Percentiles rank a stretch among this genome's conserved stretches.
These are phyloP conservation scores for Cheilosia soror DNA, from an alignment of 2,888 invertebrate genomes.

Conservation along the genomic window DNA sequence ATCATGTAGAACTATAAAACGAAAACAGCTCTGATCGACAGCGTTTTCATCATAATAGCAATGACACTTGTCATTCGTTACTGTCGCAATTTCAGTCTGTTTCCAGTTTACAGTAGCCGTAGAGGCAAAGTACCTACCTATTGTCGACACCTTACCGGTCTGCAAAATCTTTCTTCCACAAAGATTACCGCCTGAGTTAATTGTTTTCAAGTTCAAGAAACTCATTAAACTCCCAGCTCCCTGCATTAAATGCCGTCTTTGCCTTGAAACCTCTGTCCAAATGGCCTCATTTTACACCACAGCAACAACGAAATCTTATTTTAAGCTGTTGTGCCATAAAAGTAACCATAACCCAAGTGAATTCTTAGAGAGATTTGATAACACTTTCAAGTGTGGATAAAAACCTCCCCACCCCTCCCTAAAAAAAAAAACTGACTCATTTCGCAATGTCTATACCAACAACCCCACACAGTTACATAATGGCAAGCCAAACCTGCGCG, in stretches of 20 bases:
- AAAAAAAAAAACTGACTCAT: conserved; percentile 32
- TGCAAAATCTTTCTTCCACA: too few species aligned
- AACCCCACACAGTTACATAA: conserved; percentile 14
- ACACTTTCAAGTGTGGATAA: background rate
- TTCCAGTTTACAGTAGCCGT: too few species aligned
- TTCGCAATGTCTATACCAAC: conserved; percentile 30
- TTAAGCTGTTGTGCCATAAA: conserved; percentile 39
- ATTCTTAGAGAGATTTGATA: conserved; percentile 47
- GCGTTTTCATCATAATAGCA: too few species aligned
- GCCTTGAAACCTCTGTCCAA: conserved; percentile 30
- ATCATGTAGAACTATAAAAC: too few species aligned
- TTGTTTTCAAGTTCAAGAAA: conserved; percentile 28
- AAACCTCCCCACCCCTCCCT: background rate
- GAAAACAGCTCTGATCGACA: too few species aligned
- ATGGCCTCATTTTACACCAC: conserved; percentile 5
- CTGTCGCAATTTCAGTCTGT: too few species aligned
- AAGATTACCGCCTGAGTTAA: too few species aligned
- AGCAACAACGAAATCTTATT: conserved; percentile 32
- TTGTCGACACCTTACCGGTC: background rate
- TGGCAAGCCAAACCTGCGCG: conserved; percentile 4
- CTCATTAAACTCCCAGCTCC: conserved; percentile 37
- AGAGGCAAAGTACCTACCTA: background rate
- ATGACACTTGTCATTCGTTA: too few species aligned
- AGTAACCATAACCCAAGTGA: conserved; percentile 33
- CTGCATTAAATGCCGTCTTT: conserved; percentile 2